Base-by-base conservation (phyloP, 2,888 invertebrate genomes). In the Serripes groenlandicus region DNA sequence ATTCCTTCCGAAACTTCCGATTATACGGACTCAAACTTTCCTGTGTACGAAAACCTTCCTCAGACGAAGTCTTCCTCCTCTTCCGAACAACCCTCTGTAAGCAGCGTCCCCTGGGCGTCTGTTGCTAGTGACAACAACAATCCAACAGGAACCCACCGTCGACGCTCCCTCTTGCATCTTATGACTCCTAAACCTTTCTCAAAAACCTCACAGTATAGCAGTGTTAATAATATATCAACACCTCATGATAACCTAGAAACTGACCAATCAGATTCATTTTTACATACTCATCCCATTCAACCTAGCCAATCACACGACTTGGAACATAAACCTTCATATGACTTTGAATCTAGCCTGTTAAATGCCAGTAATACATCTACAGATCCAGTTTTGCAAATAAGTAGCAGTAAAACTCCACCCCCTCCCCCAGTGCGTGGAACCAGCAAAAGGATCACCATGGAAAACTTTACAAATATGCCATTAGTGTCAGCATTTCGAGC, bases 111-210 rank as follows among this genome's bases (percentile, higher is more conserved):
- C 54, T 81, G 88, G 88, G 79, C 84, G 3, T 81, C 88, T 15
- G 78, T 90, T 58, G 82, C 76, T 32, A 52, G 72, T 34, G 80
- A 76, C 30, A 77, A 83, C 37, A 82, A 83, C 52, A 86, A 58
- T 37, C 81, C 84, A 9, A 86, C 89, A 3, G 83, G 81, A 7
- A 79, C 85, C 0, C 89, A 91, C 15, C 83, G 92, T 7, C 85
- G 91, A 26, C 85, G 90, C 3, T 91, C 92, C 54, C 79, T 88
- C 26, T 75, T 87, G 56, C 88, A 86, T 66, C 90, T 92, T 18
- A 85, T 92, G 81, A 85, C 90, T n/a, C 92, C 92, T 7, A 92
- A 92, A 81, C 93, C 92, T 30, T 93, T 91, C 73, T 68, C 81
- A 73, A 81, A 81, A 70, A 75, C 78, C 35, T 70, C 78, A 62